Base-by-base conservation (phyloP, 1,140 invertebrate genomes). In the Schmidtea mediterranea region DNA sequence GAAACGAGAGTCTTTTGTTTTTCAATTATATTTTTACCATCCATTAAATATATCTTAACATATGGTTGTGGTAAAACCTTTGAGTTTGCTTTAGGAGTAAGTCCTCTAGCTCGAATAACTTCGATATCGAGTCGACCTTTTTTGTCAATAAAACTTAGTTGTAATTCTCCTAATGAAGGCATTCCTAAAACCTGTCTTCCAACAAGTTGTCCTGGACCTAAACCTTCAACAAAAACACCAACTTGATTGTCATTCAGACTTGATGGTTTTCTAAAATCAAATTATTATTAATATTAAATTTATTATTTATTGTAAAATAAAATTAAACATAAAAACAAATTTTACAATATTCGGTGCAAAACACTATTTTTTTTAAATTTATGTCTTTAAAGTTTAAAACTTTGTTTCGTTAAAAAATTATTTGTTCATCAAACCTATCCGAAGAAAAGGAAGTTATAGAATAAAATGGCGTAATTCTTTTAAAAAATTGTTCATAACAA, bases 31-130 rank as follows among this genome's bases (percentile, higher is more conserved):
- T 79, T 79, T 65, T 94, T 92, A 13, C 87, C 69, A 49, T 71
- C 66, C 49, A 95, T 83, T 48, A 98, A 68, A 66, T 98, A 97
- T 13, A 97, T 83, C 72, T 98, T 98, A 0, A 97, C 87, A 66
- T 94, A 98, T 13, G 89, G 82, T 55, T 86, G 89, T 77, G 60
- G 15, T 70, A 69, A 52, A 54, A 51, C 59, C 49, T 54, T 53
- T 5, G 40, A 19, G 2, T 24, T 23, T 21, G 16, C 49, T 24
- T 43, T 76, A 19, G 77, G 73, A 64, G 84, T 80, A 40, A 94
- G 71, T 43, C 82, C 82, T 58, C 81, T 74, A 1, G 83, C 87
- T 55, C 83, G 71, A 48, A 90, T 80, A 21, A 94, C 82, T 65
- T 92, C 84, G 36, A 92, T 80, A 69, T 90, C 83, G 24, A 94